A percentile compares a stretch with the other conserved stretches of the same genome.
Evolutionary conservation across 2,888 invertebrate genomes (phyloP).

Genomic region (Caenorhabditis doughertyi): DNA sequence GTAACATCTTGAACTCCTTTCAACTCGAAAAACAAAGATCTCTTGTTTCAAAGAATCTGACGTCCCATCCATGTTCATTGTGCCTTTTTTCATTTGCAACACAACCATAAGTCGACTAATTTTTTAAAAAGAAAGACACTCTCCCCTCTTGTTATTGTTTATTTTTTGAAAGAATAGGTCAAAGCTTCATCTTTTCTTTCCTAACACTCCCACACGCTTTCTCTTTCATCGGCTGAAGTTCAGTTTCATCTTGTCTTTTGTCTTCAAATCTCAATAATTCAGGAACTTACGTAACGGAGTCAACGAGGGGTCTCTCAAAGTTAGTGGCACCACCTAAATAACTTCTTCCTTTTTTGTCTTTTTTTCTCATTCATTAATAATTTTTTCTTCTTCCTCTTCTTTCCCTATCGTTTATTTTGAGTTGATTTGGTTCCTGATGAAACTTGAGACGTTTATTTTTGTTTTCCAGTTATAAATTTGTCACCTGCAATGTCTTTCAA

Average conservation of each 20-base stretch:
- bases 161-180: constrained; percentile 8
- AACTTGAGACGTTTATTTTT: constrained; percentile 12
- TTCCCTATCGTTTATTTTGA: too few relatives aligned
- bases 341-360: constrained; percentile 2
- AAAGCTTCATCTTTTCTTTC: constrained; percentile 6
- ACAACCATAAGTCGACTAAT: too few relatives aligned
- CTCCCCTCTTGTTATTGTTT: constrained; percentile 15
- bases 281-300: constrained; percentile 38
- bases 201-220: constrained; percentile 29
- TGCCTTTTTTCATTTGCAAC: background rate
- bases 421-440: too few relatives aligned
- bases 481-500: background rate
- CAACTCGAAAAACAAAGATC: background rate
- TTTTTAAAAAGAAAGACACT: constrained; percentile 12
- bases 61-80: background rate
- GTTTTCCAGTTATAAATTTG: background rate
- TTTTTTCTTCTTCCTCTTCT: background rate
- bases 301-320: background rate
- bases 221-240: constrained; percentile 47
- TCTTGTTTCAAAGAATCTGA: constrained; percentile 17
- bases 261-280: constrained; percentile 33
- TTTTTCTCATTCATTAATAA: constrained; percentile 5
- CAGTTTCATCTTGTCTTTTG: constrained; percentile 31
- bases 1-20: background rate
- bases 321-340: background rate